These are phyloP conservation scores for Eupeodes luniger DNA, from an alignment of 2,888 invertebrate species.

Conservation along the genomic window DNA sequence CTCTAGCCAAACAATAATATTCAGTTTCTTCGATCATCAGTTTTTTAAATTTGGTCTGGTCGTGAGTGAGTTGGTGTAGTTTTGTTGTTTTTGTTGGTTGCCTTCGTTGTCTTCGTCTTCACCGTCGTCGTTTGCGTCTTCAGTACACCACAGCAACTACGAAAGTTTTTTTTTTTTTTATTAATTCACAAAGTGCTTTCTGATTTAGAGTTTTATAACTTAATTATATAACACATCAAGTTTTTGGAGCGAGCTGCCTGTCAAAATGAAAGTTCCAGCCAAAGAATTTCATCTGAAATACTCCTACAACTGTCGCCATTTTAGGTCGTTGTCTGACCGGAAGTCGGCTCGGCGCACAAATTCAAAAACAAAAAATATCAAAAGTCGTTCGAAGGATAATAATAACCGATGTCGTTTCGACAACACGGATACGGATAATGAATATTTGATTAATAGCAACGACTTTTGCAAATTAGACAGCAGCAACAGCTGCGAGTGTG, in stretches of 20 bases:
- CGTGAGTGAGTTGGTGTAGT: slow-evolving; percentile 37
- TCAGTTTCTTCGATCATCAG: slow-evolving; percentile 56
- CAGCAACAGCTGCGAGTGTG: slow-evolving; percentile 46
- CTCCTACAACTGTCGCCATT: slow-evolving; percentile 64
- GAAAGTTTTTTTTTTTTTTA: slow-evolving; percentile 44
- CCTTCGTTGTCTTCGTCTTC: neutral
- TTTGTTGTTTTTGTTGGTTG: neutral
- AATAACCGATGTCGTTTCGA: slow-evolving; percentile 36
- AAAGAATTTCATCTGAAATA: slow-evolving; percentile 65
- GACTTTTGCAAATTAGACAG: slow-evolving; percentile 49
- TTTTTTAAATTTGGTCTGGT: slow-evolving; percentile 68
- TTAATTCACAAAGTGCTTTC: slow-evolving; percentile 38
- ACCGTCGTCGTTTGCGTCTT: neutral
- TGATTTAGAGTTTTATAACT: slow-evolving; percentile 3
- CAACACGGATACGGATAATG: slow-evolving; percentile 59
- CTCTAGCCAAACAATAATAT: slow-evolving; percentile 23
- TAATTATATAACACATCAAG: slow-evolving; percentile 56
- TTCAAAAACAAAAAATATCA: slow-evolving; percentile 48
- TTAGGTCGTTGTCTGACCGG: slow-evolving; percentile 55
- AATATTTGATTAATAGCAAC: slow-evolving; percentile 56
- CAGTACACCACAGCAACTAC: slow-evolving; percentile 34
- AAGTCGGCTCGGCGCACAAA: slow-evolving; percentile 42
- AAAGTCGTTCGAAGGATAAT: slow-evolving; percentile 53
- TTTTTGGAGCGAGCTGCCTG: slow-evolving; percentile 20
- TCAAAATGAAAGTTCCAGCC: slow-evolving; percentile 69